Conservation (phyloP, 1,140 invertebrate genomes). For the Caenorhabditis remanei region DNA sequence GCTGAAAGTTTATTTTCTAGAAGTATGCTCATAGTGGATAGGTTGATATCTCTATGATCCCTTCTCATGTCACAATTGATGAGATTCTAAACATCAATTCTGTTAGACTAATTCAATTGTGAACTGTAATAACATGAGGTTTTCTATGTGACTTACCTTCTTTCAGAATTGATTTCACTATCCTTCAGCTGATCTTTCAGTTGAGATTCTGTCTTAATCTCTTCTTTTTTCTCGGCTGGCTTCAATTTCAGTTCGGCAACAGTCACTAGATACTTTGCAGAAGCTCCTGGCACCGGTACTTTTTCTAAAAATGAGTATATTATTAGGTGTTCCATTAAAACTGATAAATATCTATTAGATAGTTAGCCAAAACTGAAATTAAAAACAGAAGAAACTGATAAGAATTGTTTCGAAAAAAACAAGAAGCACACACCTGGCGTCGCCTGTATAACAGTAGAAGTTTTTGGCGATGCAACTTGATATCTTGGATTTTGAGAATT, state of each 20-base stretch:
- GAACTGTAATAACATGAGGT: neutral
- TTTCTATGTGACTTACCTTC: constrained; percentile 21
- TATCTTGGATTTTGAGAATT: constrained; percentile 48
- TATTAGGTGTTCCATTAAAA: neutral
- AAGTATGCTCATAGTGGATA: too few species aligned
- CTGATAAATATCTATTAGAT: neutral
- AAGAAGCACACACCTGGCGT: constrained; percentile 40
- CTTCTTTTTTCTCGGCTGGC: constrained; percentile 54
- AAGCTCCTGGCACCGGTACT: constrained; percentile 15
- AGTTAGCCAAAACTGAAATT: neutral
- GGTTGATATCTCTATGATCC: too few species aligned
- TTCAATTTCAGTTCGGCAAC: constrained; percentile 60
- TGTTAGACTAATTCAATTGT: neutral
- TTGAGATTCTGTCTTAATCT: constrained; percentile 41
- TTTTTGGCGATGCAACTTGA: constrained; percentile 45
- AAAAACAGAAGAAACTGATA: neutral
- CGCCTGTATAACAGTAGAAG: constrained; percentile 34
- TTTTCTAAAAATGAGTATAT: neutral
- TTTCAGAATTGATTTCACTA: constrained; percentile 26
- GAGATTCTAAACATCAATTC: too few species aligned
- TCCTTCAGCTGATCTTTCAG: constrained; percentile 54
- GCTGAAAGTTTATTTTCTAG: too few species aligned
- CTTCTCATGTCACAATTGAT: too few species aligned
- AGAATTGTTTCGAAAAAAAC: neutral
- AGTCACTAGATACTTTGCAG: constrained; percentile 62